Percentiles rank a stretch among this genome's conserved stretches.
Evolutionary conservation across 2,888 invertebrate species (phyloP).

Genomic region (Pachymerium ferrugineum): DNA sequence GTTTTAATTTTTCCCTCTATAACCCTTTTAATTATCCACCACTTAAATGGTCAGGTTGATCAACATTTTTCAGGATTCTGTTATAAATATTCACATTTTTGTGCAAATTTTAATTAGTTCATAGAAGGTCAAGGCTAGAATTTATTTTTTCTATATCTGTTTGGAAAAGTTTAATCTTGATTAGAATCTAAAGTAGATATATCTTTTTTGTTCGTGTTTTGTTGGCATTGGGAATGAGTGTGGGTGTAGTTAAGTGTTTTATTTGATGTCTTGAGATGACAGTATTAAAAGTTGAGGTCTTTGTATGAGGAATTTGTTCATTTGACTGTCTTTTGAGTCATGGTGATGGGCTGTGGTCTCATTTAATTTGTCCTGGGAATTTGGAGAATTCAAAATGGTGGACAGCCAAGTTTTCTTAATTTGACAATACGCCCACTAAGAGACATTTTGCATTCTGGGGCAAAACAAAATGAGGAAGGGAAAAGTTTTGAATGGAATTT

Average conservation of each 20-base stretch:
- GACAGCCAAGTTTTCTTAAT: conserved; percentile 24
- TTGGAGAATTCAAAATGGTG: conserved; percentile 25
- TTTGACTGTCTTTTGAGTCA: conserved; percentile 27
- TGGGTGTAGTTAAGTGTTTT: neutral
- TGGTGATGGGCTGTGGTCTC: conserved; percentile 16
- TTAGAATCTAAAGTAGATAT: too few relatives aligned
- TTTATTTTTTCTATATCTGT: too few relatives aligned
- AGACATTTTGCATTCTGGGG: conserved; percentile 27
- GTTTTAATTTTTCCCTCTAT: too few relatives aligned
- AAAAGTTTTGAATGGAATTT: conserved; percentile 11
- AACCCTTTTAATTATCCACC: too few relatives aligned
- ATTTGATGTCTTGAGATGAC: neutral
- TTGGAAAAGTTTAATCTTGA: too few relatives aligned
- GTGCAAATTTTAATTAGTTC: neutral
- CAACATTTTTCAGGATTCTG: neutral
- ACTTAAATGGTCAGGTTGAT: conserved; percentile 4
- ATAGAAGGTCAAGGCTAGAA: neutral
- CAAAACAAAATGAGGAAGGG: conserved; percentile 17
- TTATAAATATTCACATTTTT: neutral
- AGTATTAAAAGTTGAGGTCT: neutral
- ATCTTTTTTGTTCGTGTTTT: too few relatives aligned
- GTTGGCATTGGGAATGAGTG: neutral
- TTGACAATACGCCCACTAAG: conserved; percentile 20
- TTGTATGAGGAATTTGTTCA: conserved; percentile 17
- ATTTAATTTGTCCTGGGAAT: conserved; percentile 25